Conservation (phyloP, 2,797 vertebrate species). For the Poecilia velifera region DNA sequence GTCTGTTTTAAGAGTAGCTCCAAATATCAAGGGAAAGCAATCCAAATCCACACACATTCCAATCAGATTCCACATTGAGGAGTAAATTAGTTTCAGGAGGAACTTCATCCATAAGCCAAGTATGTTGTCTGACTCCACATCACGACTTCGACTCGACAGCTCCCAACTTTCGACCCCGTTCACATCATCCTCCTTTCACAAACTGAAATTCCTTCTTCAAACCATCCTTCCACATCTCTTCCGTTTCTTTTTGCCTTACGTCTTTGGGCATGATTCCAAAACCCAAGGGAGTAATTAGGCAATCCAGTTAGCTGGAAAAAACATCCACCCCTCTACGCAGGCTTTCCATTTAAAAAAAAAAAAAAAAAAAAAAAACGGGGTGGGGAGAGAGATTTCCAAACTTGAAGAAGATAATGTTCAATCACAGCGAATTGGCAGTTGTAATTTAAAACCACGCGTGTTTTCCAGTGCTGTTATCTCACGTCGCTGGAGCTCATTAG, state of each 20-base stretch:
- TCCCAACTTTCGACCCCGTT: conserved; percentile 33
- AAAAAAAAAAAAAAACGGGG: conserved; percentile 8
- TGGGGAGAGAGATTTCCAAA: conserved; percentile 44
- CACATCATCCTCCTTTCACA: conserved; percentile 43
- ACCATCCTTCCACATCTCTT: conserved; percentile 39
- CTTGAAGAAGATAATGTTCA: conserved; percentile 37
- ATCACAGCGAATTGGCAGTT: conserved; percentile 36
- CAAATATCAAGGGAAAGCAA: conserved; percentile 24
- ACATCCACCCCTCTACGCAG: conserved; percentile 53
- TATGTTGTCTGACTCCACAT: conserved; percentile 43
- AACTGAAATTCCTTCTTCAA: conserved; percentile 32
- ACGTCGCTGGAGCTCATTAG: conserved; percentile 42
- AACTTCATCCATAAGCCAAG: conserved; percentile 24
- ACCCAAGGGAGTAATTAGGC: conserved; percentile 68
- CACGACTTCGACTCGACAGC: conserved; percentile 26
- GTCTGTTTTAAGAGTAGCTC: conserved; percentile 16
- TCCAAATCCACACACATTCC: conserved; percentile 24
- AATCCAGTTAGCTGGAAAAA: conserved; percentile 68
- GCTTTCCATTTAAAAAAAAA: conserved; percentile 13
- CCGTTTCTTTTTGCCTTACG: conserved; percentile 51
- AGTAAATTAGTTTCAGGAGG: conserved; percentile 39
- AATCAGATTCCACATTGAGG: conserved; percentile 23
- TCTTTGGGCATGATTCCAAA: conserved; percentile 60
- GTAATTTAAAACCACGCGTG: conserved; percentile 51
- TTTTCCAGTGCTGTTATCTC: conserved; percentile 41